Evolutionary conservation across 2,797 vertebrate species (phyloP), one percentile per base, ranked within the genome.

Genomic region (Myotis myotis): DNA sequence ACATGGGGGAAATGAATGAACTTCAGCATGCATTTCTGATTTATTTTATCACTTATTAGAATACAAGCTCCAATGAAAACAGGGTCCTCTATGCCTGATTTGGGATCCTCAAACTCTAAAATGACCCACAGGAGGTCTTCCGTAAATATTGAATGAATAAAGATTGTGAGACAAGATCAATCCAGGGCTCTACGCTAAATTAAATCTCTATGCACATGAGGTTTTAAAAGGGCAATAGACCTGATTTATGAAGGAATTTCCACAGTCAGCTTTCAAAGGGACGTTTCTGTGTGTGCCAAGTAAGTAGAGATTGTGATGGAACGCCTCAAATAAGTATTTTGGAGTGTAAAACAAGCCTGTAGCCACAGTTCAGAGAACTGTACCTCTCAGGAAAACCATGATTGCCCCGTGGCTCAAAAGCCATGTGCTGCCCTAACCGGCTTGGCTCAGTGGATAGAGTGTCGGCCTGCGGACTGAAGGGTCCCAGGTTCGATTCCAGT

Each of bases 381-480:
- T 47, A 86, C 93, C 80, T 79, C 81, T 94, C 84, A 92, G 93
- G 94, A 96, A 96, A 96, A 92, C 96, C 94, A 93, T 87, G 87
- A 96, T 95, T 92, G 87, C 16, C 83, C 44, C 13, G 55, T 5
- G 51, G 85, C 85, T 90, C 78, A 68, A 86, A 82, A 57, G 74
- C 64, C 41, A 41, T 82, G 16, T 36, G 79, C 85, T 66, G 19
- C 10, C 10, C 44, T 44, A 44, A 44, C 44, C 44, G 0, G 44
- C 11, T 44, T 44, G 44, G 10, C 44, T 44, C 44, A 11, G 44
- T 44, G 44, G 44, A 44, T 44, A 44, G 44, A 44, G 44, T 0
- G 9, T 44, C 44, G 10, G 44, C 44, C 44, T 44, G 44, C 2
- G 10, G 44, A 44, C 44, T 44, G 44, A 44, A 44, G 44, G 44